Conservation (phyloP, 1,140 invertebrate genomes). For the Drosophila kurseongensis region DNA sequence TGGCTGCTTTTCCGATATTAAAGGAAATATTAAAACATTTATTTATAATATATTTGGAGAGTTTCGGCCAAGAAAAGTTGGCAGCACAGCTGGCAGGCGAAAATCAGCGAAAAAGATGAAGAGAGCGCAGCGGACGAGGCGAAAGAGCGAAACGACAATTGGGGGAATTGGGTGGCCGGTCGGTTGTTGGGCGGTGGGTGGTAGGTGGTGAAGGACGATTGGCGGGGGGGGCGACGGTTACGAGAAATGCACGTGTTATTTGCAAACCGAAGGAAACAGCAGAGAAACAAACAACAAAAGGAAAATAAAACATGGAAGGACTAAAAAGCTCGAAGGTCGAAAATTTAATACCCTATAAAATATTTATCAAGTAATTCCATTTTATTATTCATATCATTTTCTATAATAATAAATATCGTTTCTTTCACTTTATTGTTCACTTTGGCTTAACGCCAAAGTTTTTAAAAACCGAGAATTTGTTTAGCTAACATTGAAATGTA, state of each 20-base stretch:
- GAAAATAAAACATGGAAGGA: conserved; percentile 41
- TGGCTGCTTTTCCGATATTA: no score
- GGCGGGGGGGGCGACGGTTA: conserved; percentile 18
- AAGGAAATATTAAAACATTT: no score
- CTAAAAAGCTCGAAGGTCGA: not conserved
- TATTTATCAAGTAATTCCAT: not conserved
- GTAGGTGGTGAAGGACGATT: conserved; percentile 8
- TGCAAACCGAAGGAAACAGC: conserved; percentile 48
- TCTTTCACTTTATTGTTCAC: no score
- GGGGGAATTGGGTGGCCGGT: conserved; percentile 4
- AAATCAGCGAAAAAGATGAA: conserved; percentile 7
- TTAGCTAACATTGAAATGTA: no score
- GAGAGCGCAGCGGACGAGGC: not conserved
- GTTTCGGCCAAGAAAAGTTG: not conserved
- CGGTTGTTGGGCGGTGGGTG: not conserved
- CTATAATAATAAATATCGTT: no score
- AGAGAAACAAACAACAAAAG: conserved; percentile 48
- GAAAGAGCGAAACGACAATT: conserved; percentile 12
- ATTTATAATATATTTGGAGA: not conserved
- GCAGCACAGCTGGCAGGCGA: conserved; percentile 12
- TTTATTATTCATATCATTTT: not conserved
- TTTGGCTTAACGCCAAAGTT: no score
- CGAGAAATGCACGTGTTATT: conserved; percentile 77
- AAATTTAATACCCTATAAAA: not conserved
- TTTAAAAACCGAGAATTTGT: no score